Conservation (phyloP, 2,888 invertebrate genomes). For the Laspeyria flexula region DNA sequence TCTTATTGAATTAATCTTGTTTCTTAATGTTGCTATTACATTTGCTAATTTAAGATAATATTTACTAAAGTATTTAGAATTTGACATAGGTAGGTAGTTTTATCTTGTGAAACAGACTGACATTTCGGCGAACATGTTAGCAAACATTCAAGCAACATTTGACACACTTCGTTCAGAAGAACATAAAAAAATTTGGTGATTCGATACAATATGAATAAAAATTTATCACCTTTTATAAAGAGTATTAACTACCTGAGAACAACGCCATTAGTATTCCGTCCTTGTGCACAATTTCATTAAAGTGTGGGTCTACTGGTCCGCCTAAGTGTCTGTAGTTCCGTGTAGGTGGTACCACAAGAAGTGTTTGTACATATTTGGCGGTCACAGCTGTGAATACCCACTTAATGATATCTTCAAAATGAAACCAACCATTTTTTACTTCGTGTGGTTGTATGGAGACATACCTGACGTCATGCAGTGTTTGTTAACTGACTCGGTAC, state of each 20-base stretch:
- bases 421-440: conserved; percentile 26
- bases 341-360: conserved; percentile 61
- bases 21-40: not conserved
- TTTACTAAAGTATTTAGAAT: too few species aligned
- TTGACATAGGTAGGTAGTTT: too few species aligned
- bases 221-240: too few species aligned
- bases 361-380: conserved; percentile 60
- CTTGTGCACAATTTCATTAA: conserved; percentile 58
- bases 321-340: conserved; percentile 54
- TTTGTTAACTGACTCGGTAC: conserved; percentile 26
- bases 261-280: conserved; percentile 67
- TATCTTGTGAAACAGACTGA: too few species aligned
- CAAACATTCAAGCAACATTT: too few species aligned
- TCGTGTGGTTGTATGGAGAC: conserved; percentile 7
- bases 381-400: conserved; percentile 39
- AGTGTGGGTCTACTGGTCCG: conserved; percentile 75
- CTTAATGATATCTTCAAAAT: conserved; percentile 31
- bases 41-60: too few species aligned
- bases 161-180: too few species aligned
- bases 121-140: too few species aligned
- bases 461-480: conserved; percentile 40
- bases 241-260: conserved; percentile 26
- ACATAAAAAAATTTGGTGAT: too few species aligned
- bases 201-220: too few species aligned
- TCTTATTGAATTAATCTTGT: not conserved